Conservation (phyloP, 1,140 invertebrate genomes). For the Caenorhabditis tropicalis region DNA sequence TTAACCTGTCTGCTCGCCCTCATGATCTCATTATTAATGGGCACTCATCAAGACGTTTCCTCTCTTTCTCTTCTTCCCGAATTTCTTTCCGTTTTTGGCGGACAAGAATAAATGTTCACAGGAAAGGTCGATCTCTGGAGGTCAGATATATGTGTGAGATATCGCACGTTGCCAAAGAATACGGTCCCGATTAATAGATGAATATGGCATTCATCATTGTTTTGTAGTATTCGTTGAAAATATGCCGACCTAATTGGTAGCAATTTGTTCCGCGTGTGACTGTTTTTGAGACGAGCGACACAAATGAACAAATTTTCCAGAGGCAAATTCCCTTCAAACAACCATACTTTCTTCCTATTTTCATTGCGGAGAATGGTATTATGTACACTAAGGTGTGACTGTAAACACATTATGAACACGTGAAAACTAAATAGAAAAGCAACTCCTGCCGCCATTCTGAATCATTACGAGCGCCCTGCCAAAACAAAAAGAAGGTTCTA, state of each 20-base stretch:
- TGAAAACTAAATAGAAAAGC: background rate
- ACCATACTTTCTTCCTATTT: background rate
- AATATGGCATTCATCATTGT: background rate
- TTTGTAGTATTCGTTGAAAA: background rate
- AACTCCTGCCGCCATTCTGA: background rate
- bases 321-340: background rate
- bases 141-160: conserved; percentile 42
- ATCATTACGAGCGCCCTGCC: background rate
- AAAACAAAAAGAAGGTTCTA: background rate
- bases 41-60: conserved; percentile 4
- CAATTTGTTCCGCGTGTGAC: background rate
- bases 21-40: conserved; percentile 35
- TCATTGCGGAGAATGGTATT: background rate
- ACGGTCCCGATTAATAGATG: background rate
- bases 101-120: conserved; percentile 40
- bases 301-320: too few species aligned
- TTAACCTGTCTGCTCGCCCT: background rate
- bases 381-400: background rate
- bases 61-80: background rate
- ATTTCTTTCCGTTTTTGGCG: background rate
- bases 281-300: background rate
- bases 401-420: conserved; percentile 8
- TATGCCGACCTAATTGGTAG: background rate
- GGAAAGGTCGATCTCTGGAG: conserved; percentile 35
- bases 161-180: background rate